These are phyloP conservation scores for Junonia oenone DNA, from an alignment of 2,888 invertebrate species.

Conservation along the genomic window DNA sequence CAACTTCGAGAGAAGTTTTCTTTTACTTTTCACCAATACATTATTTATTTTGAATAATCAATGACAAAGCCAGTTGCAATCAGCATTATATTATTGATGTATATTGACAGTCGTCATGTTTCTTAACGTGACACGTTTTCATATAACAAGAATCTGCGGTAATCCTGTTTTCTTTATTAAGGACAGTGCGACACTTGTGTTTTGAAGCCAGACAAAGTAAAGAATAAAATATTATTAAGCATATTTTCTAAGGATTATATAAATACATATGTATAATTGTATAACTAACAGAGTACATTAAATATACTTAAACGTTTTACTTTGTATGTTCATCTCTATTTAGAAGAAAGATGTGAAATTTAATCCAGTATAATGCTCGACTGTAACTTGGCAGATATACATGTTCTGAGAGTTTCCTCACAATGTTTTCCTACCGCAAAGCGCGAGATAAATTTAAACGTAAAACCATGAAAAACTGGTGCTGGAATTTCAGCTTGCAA, in stretches of 20 bases:
- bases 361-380: background rate
- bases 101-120: background rate
- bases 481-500: background rate
- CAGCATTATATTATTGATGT: no score
- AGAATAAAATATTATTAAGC: constrained; percentile 30
- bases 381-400: background rate
- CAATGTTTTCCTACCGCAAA: background rate
- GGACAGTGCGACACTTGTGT: constrained; percentile 39
- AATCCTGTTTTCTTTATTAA: constrained; percentile 49
- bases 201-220: constrained; percentile 43
- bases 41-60: background rate
- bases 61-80: no score
- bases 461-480: background rate
- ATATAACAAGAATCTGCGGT: constrained; percentile 29
- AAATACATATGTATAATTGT: no score
- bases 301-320: background rate
- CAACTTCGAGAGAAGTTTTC: background rate
- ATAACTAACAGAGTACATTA: background rate
- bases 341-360: no score
- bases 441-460: background rate
- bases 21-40: background rate
- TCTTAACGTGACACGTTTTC: constrained; percentile 20
- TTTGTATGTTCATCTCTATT: no score
- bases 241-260: constrained; percentile 22
- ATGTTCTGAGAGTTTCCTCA: background rate